Percentiles rank a stretch among this genome's conserved stretches.
phyloP scores from a whole-genome alignment of 2,888 invertebrate species.

The Dolichopus griseipennis region DNA sequence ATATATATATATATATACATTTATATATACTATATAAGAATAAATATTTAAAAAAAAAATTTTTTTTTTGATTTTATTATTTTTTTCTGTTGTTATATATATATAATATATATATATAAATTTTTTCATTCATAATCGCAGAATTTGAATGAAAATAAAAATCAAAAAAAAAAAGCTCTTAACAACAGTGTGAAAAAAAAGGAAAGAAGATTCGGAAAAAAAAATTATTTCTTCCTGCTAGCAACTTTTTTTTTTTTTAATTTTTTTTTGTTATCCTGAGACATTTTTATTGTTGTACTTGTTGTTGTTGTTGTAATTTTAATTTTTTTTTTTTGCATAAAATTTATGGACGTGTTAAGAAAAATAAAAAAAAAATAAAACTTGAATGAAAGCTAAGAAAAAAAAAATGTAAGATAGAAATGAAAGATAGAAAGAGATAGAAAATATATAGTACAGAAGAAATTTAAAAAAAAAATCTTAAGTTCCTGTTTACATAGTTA shows the following conservation, averaged over 20 bases:
- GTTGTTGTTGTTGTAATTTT: too few species aligned
- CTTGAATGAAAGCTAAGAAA: too few species aligned
- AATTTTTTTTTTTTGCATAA: background rate
- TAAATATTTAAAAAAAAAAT: background rate
- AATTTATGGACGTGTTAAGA: conserved; percentile 4
- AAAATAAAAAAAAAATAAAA: background rate
- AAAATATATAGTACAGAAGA: too few species aligned
- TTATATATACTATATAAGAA: too few species aligned
- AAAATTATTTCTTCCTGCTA: background rate
- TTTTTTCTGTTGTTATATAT: background rate
- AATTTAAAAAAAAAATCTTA: too few species aligned
- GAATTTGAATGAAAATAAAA: background rate
- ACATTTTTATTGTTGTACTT: background rate
- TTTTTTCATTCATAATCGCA: conserved; percentile 1
- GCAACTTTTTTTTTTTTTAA: background rate
- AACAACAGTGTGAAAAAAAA: background rate
- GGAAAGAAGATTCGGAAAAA: too few species aligned
- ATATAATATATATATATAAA: background rate
- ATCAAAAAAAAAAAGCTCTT: background rate
- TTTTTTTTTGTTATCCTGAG: too few species aligned
- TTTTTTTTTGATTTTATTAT: background rate
- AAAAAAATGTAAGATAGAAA: too few species aligned
- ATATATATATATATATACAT: too few species aligned
- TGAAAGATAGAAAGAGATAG: too few species aligned
- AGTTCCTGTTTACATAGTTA: too few species aligned